Evolutionary conservation across 2,797 vertebrate species (phyloP).

Genomic region (Acipenser ruthenus): DNA sequence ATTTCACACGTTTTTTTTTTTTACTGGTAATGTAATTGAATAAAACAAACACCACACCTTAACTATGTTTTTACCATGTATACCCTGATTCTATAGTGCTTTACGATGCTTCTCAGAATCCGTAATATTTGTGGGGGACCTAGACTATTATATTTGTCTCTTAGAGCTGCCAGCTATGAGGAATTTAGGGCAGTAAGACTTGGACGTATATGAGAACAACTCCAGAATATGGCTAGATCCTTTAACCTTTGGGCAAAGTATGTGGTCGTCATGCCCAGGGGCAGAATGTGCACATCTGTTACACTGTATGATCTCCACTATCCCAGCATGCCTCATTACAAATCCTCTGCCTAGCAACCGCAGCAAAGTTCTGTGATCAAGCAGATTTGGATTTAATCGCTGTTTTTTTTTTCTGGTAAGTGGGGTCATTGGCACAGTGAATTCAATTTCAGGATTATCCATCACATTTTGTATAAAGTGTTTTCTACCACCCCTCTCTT

Average conservation of each 20-base stretch:
- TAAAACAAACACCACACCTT: no score
- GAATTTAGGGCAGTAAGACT: not conserved
- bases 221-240: not conserved
- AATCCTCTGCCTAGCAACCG: conserved; percentile 3
- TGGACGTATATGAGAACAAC: not conserved
- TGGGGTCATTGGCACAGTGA: conserved; percentile 1
- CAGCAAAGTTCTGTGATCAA: no score
- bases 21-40: no score
- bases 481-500: not conserved
- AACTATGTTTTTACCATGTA: no score
- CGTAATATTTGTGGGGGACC: no score
- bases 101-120: no score
- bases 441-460: conserved; percentile 13
- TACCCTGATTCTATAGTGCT: no score
- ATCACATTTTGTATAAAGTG: conserved; percentile 2
- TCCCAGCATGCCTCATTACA: conserved; percentile 14
- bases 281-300: not conserved
- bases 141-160: not conserved
- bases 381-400: not conserved
- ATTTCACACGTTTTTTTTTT: no score
- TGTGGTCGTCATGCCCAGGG: no score
- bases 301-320: not conserved
- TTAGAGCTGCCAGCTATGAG: not conserved
- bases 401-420: not conserved
- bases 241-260: not conserved